Evolutionary conservation across 2,113 vertebrate species (phyloP).

Genomic region (Brienomyrus longianalis): DNA sequence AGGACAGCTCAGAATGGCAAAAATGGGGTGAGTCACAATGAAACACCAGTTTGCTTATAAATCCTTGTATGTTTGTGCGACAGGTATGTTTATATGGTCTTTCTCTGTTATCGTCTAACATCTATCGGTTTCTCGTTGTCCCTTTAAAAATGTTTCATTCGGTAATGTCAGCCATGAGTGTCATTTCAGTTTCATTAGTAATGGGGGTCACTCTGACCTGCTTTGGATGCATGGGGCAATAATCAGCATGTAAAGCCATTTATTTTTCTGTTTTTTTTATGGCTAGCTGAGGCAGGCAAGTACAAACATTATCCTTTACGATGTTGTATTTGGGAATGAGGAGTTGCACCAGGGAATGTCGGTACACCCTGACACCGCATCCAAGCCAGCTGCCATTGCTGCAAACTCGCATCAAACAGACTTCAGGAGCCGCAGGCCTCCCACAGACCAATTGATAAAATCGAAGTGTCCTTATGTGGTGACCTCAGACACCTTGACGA

Average conservation of each 20-base stretch:
- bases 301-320: conserved; percentile 49
- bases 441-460: neutral
- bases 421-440: neutral
- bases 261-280: conserved; percentile 51
- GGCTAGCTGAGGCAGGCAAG: conserved; percentile 72
- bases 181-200: neutral
- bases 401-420: neutral
- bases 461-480: neutral
- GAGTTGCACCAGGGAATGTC: conserved; percentile 19
- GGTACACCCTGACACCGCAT: conserved; percentile 22
- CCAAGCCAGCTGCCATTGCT: neutral
- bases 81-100: neutral
- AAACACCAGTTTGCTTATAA: neutral
- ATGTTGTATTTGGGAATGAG: conserved; percentile 28
- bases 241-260: conserved; percentile 32
- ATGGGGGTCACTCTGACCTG: neutral
- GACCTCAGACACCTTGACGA: neutral
- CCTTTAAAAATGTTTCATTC: neutral
- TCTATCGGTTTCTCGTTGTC: neutral
- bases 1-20: conserved; percentile 75
- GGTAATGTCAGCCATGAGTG: neutral
- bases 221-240: conserved; percentile 9
- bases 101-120: neutral
- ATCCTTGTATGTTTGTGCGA: neutral
- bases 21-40: conserved; percentile 78